Conservation (phyloP, 2,888 invertebrate species). For the Synanthedon formicaeformis region DNA sequence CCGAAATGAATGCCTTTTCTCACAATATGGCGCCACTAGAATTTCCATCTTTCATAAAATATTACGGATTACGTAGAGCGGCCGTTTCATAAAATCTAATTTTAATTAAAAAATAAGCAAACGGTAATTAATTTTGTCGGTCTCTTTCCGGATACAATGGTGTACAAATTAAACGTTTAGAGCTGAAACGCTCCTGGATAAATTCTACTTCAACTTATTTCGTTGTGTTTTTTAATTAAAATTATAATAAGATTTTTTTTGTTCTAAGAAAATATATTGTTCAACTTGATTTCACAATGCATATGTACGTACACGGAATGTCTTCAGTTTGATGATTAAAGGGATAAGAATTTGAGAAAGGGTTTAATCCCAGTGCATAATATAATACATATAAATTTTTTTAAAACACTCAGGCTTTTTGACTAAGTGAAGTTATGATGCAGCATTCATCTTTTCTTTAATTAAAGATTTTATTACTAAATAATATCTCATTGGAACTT, state of each 20-base stretch:
- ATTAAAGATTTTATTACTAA: too few relatives aligned
- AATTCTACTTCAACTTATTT: constrained; percentile 11
- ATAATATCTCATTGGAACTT: too few relatives aligned
- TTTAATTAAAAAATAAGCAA: constrained; percentile 66
- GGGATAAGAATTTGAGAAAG: too few relatives aligned
- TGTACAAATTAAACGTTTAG: constrained; percentile 45
- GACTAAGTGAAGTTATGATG: too few relatives aligned
- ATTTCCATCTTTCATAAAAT: constrained; percentile 67
- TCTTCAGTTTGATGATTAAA: neutral
- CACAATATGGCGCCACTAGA: constrained; percentile 65
- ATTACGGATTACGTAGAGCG: constrained; percentile 52
- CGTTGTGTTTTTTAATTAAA: constrained; percentile 33
- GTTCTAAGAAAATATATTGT: neutral
- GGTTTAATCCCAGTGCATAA: too few relatives aligned
- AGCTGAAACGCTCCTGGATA: constrained; percentile 9
- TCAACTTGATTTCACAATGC: neutral
- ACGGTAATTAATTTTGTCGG: constrained; percentile 53
- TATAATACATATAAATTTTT: too few relatives aligned
- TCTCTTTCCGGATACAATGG: constrained; percentile 44
- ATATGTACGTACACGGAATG: neutral
- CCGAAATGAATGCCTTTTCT: constrained; percentile 57
- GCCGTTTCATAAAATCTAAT: constrained; percentile 56
- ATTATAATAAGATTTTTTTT: constrained; percentile 18
- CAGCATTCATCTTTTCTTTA: too few relatives aligned
- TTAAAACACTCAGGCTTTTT: too few relatives aligned